These are phyloP conservation scores for Trypoxylus dichotomus DNA, from an alignment of 1,140 invertebrate genomes.

Conservation along the genomic window DNA sequence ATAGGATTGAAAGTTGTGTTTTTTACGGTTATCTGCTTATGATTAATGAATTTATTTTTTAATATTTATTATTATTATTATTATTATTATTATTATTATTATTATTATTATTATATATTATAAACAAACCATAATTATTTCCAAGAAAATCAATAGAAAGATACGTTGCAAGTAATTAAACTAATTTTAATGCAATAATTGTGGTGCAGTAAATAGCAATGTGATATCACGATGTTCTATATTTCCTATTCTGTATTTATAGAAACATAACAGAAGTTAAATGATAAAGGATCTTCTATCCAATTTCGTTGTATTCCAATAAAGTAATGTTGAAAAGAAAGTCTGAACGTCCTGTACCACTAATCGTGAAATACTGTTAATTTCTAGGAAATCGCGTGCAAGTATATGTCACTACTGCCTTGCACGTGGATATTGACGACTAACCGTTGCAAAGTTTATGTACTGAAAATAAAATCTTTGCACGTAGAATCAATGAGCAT, in stretches of 20 bases:
- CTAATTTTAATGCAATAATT: too few species aligned
- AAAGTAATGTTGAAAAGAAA: not conserved
- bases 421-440: not conserved
- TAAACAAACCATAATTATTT: too few species aligned
- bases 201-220: too few species aligned
- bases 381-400: not conserved
- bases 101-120: too few species aligned
- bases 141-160: too few species aligned
- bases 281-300: not conserved
- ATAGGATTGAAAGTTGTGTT: too few species aligned
- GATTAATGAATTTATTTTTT: too few species aligned
- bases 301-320: not conserved
- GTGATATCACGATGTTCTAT: not conserved
- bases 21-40: too few species aligned
- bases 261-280: not conserved
- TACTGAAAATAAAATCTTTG: not conserved
- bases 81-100: too few species aligned
- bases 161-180: too few species aligned
- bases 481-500: not conserved
- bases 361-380: conserved; percentile 1
- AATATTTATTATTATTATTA: too few species aligned
- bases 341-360: not conserved
- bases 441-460: not conserved
- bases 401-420: not conserved
- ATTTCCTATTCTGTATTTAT: not conserved